Evolutionary conservation across 2,113 vertebrate genomes (phyloP).

Genomic region (Morone chrysops): DNA sequence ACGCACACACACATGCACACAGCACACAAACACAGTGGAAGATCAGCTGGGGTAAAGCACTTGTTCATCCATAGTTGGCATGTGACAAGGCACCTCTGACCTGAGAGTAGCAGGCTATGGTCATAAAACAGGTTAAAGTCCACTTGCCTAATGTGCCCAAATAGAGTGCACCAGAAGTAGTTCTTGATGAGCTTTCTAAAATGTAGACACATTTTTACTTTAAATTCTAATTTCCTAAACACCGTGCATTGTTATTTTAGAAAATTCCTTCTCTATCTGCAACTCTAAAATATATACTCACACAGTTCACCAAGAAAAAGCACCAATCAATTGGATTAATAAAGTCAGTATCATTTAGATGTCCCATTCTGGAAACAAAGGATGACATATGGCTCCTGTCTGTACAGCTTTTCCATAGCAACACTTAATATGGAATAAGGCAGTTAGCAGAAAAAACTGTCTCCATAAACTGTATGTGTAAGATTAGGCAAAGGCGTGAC

Average conservation of each 20-base stretch:
- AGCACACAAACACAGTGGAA: conserved; percentile 32
- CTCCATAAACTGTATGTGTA: background rate
- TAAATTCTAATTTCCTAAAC: background rate
- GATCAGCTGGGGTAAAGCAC: conserved; percentile 69
- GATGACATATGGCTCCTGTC: background rate
- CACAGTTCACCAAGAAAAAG: background rate
- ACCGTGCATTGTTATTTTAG: background rate
- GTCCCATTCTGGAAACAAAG: background rate
- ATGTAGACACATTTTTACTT: background rate
- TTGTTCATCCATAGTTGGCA: conserved; percentile 63
- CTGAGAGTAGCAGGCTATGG: conserved; percentile 53
- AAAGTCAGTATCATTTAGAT: background rate
- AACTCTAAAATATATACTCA: background rate
- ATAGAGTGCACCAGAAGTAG: background rate
- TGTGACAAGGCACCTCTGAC: conserved; percentile 75
- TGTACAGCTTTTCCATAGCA: background rate
- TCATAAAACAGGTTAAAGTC: conserved; percentile 58
- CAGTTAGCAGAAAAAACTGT: background rate
- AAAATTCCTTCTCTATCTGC: background rate
- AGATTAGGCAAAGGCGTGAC: conserved; percentile 1
- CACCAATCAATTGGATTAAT: background rate
- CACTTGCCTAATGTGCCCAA: conserved; percentile 33
- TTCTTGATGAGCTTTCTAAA: background rate
- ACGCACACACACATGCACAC: background rate
- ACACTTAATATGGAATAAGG: conserved; percentile 3